A percentile compares a stretch with the other conserved stretches of the same genome.
phyloP scores from a whole-genome alignment of 2,797 vertebrate genomes.

The Ceyx erithaca region DNA sequence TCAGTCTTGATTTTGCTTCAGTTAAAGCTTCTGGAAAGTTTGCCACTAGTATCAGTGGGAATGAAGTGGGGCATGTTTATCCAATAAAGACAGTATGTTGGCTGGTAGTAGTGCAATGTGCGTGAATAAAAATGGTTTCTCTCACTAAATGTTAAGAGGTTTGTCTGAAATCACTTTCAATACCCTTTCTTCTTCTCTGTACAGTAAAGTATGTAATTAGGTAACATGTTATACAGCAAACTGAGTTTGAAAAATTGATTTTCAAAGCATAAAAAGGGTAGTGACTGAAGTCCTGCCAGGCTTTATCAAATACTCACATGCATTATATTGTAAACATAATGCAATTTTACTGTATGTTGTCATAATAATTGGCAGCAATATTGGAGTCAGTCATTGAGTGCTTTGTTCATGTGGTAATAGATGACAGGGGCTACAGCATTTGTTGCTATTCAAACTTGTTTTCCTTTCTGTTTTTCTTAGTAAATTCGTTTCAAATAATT shows the following conservation, averaged over 20 bases:
- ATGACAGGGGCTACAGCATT: slow-evolving; percentile 9
- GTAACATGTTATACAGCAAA: neutral
- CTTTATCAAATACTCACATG: neutral
- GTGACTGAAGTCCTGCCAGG: slow-evolving; percentile 68
- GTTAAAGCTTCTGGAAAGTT: neutral
- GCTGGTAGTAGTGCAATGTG: neutral
- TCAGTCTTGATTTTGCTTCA: neutral
- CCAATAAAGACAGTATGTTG: neutral
- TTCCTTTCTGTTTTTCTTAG: slow-evolving; percentile 29
- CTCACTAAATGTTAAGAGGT: slow-evolving; percentile 6
- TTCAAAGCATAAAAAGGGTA: slow-evolving; percentile 38
- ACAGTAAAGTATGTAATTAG: slow-evolving; percentile 28
- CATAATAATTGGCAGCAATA: slow-evolving; percentile 52
- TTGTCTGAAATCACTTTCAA: slow-evolving; percentile 29
- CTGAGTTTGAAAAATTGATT: slow-evolving; percentile 40
- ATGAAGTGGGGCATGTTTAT: neutral
- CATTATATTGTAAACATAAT: slow-evolving; percentile 48
- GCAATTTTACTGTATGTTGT: slow-evolving; percentile 49
- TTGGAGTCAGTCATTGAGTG: slow-evolving; percentile 23
- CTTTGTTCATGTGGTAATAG: slow-evolving; percentile 57
- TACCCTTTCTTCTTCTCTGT: slow-evolving; percentile 36
- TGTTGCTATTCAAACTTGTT: slow-evolving; percentile 47
- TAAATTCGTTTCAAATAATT: slow-evolving; percentile 59
- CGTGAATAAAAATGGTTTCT: slow-evolving; percentile 39
- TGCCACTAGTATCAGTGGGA: neutral